Evolutionary conservation across 2,888 invertebrate genomes (phyloP), one percentile per base, ranked within the genome.

Genomic region (Gisinianus flammeolus): DNA sequence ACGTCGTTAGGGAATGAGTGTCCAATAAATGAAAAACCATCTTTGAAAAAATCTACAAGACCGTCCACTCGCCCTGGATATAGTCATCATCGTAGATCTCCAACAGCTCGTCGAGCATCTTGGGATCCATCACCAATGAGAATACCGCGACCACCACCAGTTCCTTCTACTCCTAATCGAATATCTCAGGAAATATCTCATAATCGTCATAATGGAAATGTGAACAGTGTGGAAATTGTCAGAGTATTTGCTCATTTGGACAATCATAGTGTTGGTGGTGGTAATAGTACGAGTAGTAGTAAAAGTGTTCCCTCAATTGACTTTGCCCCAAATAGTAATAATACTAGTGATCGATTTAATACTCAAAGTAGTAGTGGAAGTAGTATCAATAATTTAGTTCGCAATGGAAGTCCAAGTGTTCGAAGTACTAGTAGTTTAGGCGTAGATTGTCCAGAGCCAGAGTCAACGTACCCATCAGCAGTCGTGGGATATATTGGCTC

Each of bases 401-500:
- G 77, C 4, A 82, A 79, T 44, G 56, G 73, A 8, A 81, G 80
- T 74, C 80, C 82, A 71, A 79, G 77, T 77, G 67, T 71, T 10
- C 52, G 74, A 64, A 83, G 81, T 77, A 78, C 28, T 24, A 79
- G 74, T 28, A 76, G 77, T 70, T 52, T 77, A 72, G 76, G 68
- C 16, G 68, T 67, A n/a, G 76, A 76, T 16, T 71, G 70, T 67
- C 35, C 52, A 16, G 72, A 68, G 22, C 52, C 69, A n/a, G 33
- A 24, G 31, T 24, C 52, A 31, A 8, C 52, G 6, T 33, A 19
- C 35, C 56, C 74, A 19, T 79, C 84, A 44, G 94, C 94, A 0
- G 91, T 98, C 1, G 95, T 98, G 0, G 97, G 97, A 0, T 98
- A 98, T 87, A 89, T 98, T 69, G 97, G 97, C 28, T 97, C 97